Conservation (phyloP, 2,113 vertebrate species). For the Cnemophilus loriae region DNA sequence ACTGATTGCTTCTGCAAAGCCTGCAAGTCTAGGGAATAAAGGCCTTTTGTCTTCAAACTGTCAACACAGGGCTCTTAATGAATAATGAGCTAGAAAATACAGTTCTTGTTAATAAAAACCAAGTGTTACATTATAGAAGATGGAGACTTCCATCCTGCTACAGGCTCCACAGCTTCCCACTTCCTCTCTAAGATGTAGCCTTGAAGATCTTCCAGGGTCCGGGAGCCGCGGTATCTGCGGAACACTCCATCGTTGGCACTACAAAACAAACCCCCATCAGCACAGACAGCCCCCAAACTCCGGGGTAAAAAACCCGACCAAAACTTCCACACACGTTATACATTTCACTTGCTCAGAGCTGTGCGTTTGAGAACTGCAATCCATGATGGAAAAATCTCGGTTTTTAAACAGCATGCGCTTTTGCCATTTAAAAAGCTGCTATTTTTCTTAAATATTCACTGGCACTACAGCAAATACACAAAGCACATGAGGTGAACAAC, state of each 20-base stretch:
- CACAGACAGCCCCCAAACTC: not conserved
- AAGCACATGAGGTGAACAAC: not conserved
- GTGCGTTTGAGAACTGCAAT: not conserved
- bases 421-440: not conserved
- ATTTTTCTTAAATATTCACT: not conserved
- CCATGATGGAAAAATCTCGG: not conserved
- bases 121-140: constrained; percentile 80
- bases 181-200: constrained; percentile 78
- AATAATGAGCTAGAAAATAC: not conserved
- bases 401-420: not conserved
- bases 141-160: constrained; percentile 85
- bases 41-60: not conserved
- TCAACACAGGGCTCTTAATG: not conserved
- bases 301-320: not conserved
- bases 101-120: not conserved
- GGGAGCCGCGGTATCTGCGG: constrained; percentile 81
- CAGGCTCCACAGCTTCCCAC: constrained; percentile 83
- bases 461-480: not conserved
- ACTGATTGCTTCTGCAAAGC: not conserved
- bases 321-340: accelerated
- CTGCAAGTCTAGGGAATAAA: not conserved
- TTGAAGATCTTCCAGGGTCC: constrained; percentile 78
- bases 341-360: not conserved
- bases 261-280: not conserved
- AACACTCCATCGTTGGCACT: constrained; percentile 84